Evolutionary conservation across 2,888 invertebrate genomes (phyloP), one percentile per base, ranked within the genome.

Genomic region (Syritta pipiens): DNA sequence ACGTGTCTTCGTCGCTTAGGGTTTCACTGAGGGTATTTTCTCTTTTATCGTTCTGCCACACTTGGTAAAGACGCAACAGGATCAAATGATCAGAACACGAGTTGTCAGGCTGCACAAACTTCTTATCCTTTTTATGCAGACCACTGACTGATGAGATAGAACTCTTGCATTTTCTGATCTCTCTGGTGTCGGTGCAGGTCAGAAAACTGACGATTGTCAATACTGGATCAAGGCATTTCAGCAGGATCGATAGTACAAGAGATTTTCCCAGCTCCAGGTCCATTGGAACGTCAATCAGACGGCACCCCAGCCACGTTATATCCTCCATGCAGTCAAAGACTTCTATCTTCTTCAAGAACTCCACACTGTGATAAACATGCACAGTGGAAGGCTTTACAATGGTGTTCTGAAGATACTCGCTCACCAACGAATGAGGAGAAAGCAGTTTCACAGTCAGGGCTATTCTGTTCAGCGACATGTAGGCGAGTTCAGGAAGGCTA

Each of bases 151-250:
- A n/a, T 3, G 22, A 7, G 24, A 20, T 93, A 92, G 0, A 91
- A 6, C 6, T 6, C 4, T 6, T 22, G 7, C 46, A 55, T 26
- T 14, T n/a, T 14, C 12, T 7, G 14, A 96, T 89, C 81, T 93
- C 90, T 86, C 94, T 94, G 0, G 94, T 94, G 86, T 95, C 94
- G 83, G 93, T 89, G 42, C 89, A 89, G 0, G 96, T 93, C 82
- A 98, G 90, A 81, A 94, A 92, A 85, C 97, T 95, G 1, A 96
- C 96, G 53, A 98, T 94, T 2, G 97, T 97, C 69, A 98, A 89
- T 22, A 98, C 92, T 1, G 98, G 98, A 89, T 97, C 96, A 24
- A 98, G 90, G 87, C 98, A 98, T 88, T 96, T 96, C 84, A 98
- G 91, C 0, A 97, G 93, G 59, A 96, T 94, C 2, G 96, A 94